phyloP scores from a whole-genome alignment of 2,888 invertebrate genomes.

The Drosophila koepferae region DNA sequence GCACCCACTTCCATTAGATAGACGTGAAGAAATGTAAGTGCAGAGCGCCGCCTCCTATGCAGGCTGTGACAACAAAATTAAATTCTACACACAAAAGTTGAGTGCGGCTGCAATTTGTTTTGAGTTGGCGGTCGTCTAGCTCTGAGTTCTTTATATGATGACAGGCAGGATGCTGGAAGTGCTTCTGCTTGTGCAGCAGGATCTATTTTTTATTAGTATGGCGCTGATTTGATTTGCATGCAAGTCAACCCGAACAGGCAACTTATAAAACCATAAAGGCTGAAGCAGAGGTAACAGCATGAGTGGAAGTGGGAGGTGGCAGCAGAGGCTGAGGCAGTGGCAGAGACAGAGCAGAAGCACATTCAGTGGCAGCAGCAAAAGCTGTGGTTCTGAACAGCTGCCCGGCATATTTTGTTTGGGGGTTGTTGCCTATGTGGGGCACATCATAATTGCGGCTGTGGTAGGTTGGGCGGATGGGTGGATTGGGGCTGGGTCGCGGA shows the following conservation, averaged over 20 bases:
- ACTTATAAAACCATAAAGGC: constrained; percentile 54
- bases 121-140: constrained; percentile 45
- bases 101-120: constrained; percentile 58
- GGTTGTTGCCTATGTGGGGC: constrained; percentile 50
- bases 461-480: not conserved
- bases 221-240: constrained; percentile 61
- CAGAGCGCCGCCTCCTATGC: constrained; percentile 8
- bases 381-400: constrained; percentile 34
- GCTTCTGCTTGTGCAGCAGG: constrained; percentile 24
- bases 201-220: constrained; percentile 59
- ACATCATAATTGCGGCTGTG: constrained; percentile 67
- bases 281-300: constrained; percentile 7
- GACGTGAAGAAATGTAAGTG: constrained; percentile 31
- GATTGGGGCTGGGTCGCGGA: constrained; percentile 6
- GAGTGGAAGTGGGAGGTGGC: not conserved
- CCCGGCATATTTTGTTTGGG: constrained; percentile 61
- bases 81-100: constrained; percentile 56
- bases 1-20: not conserved
- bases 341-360: not conserved
- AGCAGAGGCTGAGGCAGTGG: not conserved
- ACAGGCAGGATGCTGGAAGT: constrained; percentile 43
- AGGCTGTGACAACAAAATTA: constrained; percentile 58
- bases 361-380: not conserved
- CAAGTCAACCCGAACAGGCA: constrained; percentile 32
- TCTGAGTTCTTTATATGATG: constrained; percentile 25